Conservation (phyloP, 2,888 invertebrate species). For the Melanchra persicariae region DNA sequence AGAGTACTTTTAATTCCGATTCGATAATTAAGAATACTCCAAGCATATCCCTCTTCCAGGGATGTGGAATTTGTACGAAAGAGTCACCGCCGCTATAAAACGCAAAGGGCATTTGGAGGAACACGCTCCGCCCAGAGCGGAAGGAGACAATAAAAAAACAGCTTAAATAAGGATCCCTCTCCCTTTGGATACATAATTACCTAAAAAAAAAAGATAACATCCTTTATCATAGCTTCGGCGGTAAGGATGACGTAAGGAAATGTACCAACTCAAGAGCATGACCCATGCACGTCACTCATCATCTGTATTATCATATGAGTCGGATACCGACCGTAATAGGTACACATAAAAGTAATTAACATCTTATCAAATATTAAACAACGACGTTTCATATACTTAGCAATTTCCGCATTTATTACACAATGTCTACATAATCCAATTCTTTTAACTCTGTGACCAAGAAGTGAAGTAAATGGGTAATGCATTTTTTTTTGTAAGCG, state of each 20-base stretch:
- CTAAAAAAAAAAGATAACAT: background rate
- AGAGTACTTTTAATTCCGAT: too few relatives aligned
- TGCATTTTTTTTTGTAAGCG: background rate
- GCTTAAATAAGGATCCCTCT: too few relatives aligned
- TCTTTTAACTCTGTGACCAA: background rate
- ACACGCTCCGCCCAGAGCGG: too few relatives aligned
- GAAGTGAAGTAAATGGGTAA: background rate
- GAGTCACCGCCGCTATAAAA: too few relatives aligned
- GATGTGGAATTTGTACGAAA: too few relatives aligned
- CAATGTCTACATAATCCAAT: background rate
- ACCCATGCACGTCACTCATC: slow-evolving; percentile 8
- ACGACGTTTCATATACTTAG: background rate
- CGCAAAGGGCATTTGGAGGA: too few relatives aligned
- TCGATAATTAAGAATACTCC: too few relatives aligned
- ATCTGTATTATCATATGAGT: slow-evolving; percentile 4
- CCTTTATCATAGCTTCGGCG: background rate
- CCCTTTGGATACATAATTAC: too few relatives aligned
- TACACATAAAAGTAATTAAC: background rate
- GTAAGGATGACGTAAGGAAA: slow-evolving; percentile 6
- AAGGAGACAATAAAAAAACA: too few relatives aligned
- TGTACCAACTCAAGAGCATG: background rate
- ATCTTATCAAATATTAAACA: slow-evolving; percentile 22
- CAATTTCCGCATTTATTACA: slow-evolving; percentile 14
- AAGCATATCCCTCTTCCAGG: too few relatives aligned
- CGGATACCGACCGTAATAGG: background rate